Evolutionary conservation across 2,113 vertebrate genomes (phyloP).

Genomic region (Sinosuthora webbiana): DNA sequence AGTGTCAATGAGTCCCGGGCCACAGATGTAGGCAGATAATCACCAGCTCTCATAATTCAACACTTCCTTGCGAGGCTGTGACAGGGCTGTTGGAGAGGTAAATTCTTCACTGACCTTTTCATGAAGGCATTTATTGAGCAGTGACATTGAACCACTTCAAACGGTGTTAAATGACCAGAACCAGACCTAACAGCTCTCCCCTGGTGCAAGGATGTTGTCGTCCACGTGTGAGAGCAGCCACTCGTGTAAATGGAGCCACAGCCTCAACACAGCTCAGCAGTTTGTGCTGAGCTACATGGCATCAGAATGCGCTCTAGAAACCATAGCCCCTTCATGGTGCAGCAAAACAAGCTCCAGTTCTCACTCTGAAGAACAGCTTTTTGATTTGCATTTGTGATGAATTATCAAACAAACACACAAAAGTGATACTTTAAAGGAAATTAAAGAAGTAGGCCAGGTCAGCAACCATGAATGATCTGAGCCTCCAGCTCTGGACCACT

Average conservation of each 20-base stretch:
- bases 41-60: neutral
- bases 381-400: neutral
- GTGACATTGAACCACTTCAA: neutral
- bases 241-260: neutral
- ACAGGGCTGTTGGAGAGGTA: neutral
- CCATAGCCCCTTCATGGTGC: neutral
- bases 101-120: neutral
- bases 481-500: neutral
- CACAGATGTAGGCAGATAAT: neutral
- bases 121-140: neutral
- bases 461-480: neutral
- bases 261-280: neutral
- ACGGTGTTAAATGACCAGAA: neutral
- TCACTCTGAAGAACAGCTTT: neutral
- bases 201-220: neutral
- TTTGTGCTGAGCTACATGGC: neutral
- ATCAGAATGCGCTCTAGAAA: neutral
- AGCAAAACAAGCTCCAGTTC: neutral
- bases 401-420: neutral
- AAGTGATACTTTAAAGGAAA: neutral
- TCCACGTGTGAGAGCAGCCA: fast-evolving
- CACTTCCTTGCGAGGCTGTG: neutral
- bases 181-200: neutral
- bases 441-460: neutral
- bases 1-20: neutral